Base-by-base conservation (phyloP, 2,888 invertebrate genomes). In the Dryomyza anilis region DNA sequence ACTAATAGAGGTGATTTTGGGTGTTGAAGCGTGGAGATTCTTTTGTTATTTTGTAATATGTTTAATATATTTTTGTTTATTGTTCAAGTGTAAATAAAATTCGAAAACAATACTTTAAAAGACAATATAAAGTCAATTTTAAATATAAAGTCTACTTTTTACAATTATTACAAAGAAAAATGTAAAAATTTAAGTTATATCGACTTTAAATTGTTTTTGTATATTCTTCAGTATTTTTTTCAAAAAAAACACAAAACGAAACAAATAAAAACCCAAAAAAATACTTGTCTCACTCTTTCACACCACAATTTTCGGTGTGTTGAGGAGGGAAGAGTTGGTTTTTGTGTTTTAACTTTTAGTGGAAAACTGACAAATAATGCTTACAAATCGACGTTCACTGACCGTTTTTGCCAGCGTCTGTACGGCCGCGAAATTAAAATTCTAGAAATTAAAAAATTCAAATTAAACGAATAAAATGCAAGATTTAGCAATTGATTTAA, bases 311-410 rank as follows among this genome's bases (percentile, higher is more conserved):
- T 6, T 21, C 36, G 16, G 16, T 56, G 30, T 36, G 1, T 33
- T 6, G 8, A 33, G 10, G 10, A 58, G 43, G 43, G 8, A 21
- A 21, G 36, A 30, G 12, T 39, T n/a, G 43, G 33, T 14, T 48
- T 12, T n/a, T n/a, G n/a, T n/a, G n/a, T n/a, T n/a, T n/a, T n/a
- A n/a, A n/a, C n/a, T n/a, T n/a, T n/a, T n/a, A 46, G 21, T 58
- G n/a, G 1, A 25, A 23, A 30, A 45, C 14, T 39, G 14, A 4
- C 50, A 19, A 36, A 2, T 19, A 65, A 72, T 72, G 75, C 80
- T 79, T 79, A 79, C 79, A 77, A 78, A 77, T 73, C 74, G 73
- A 74, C 72, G 76, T 72, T 77, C 78, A 73, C 76, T 77, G 72
- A 78, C 75, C 67, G 75, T 74, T 76, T 80, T 77, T 71, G 75